Percentiles rank a stretch among this genome's conserved stretches.
Evolutionary conservation across 2,113 vertebrate species (phyloP).

Genomic region (Dicerorhinus sumatrensis): DNA sequence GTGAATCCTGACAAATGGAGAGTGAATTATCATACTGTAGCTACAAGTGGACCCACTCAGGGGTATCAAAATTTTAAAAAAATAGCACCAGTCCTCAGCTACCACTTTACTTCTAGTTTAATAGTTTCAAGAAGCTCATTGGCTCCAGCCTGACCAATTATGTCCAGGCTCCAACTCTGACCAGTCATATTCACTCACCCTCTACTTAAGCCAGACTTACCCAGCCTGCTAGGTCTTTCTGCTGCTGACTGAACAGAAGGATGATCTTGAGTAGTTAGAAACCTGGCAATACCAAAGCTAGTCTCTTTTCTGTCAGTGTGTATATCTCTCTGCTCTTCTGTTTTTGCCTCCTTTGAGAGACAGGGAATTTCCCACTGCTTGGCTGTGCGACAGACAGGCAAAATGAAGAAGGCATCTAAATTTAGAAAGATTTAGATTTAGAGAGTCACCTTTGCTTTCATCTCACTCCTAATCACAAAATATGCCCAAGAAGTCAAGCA

Average conservation of each 20-base stretch:
- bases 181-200: neutral
- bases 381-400: neutral
- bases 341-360: neutral
- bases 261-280: rapidly evolving
- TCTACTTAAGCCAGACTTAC: neutral
- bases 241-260: rapidly evolving
- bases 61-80: neutral
- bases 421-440: no score
- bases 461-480: neutral
- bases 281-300: rapidly evolving
- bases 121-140: neutral
- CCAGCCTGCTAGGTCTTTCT: rapidly evolving
- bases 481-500: neutral
- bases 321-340: neutral
- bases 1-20: neutral
- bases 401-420: neutral
- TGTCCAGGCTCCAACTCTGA: neutral
- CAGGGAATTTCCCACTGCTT: neutral
- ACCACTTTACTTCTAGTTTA: neutral
- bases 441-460: neutral
- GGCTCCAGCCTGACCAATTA: constrained; percentile 14
- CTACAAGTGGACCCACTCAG: neutral
- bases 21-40: neutral
- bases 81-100: neutral
- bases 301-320: neutral